phyloP scores from a whole-genome alignment of 2,888 invertebrate species.

The Operophtera brumata region DNA sequence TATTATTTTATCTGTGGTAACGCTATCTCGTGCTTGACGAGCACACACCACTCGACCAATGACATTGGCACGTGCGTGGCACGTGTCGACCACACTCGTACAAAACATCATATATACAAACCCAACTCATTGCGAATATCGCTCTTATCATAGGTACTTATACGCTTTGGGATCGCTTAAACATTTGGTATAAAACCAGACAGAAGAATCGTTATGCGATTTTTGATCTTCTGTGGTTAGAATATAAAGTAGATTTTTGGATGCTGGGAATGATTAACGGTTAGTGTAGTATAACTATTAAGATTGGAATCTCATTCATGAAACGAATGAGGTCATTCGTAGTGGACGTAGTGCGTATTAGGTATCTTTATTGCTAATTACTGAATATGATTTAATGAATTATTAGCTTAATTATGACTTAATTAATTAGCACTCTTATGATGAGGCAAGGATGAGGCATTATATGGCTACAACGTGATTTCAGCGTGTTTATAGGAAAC shows the following conservation, averaged over 20 bases:
- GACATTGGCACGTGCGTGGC: constrained; percentile 37
- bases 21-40: too few relatives aligned
- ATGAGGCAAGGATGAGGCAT: not conserved
- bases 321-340: constrained; percentile 24
- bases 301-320: constrained; percentile 24
- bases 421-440: not conserved
- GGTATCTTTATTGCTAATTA: not conserved
- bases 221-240: not conserved
- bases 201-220: not conserved
- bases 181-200: not conserved
- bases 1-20: too few relatives aligned
- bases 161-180: not conserved
- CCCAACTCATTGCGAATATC: not conserved
- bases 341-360: constrained; percentile 7
- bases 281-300: not conserved
- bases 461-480: not conserved
- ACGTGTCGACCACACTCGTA: constrained; percentile 14
- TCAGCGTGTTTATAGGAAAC: not conserved
- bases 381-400: not conserved
- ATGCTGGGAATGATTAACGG: not conserved
- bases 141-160: not conserved
- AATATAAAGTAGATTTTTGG: not conserved
- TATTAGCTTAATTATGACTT: not conserved
- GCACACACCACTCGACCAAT: constrained; percentile 23
- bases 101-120: constrained; percentile 7